Evolutionary conservation across 1,140 invertebrate species (phyloP).

Genomic region (Campoletis sonorensis): DNA sequence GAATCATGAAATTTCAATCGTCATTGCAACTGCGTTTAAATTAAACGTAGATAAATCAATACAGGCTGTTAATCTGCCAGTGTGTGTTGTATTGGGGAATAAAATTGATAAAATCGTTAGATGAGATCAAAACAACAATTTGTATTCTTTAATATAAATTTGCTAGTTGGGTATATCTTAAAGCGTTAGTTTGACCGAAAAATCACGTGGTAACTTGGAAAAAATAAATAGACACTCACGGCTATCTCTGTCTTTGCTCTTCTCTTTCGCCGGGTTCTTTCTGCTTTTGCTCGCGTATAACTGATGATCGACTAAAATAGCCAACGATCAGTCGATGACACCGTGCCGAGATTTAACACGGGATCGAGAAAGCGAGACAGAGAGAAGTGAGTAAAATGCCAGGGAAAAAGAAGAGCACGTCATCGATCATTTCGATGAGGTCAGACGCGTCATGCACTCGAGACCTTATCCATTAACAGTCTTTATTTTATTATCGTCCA

Average conservation of each 20-base stretch:
- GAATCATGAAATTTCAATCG: no score
- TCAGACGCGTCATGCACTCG: conserved; percentile 34
- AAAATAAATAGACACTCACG: conserved; percentile 31
- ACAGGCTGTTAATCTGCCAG: no score
- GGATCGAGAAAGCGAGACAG: background rate
- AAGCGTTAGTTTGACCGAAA: background rate
- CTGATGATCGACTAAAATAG: conserved; percentile 55
- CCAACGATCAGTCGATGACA: conserved; percentile 62
- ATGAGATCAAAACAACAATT: no score
- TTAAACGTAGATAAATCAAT: no score
- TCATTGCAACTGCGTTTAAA: no score
- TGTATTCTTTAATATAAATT: background rate
- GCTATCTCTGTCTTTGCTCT: conserved; percentile 7
- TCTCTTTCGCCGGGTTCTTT: conserved; percentile 47
- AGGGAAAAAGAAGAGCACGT: conserved; percentile 26
- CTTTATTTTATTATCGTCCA: background rate
- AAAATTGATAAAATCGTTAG: no score
- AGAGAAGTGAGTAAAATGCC: conserved; percentile 27
- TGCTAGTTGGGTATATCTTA: background rate
- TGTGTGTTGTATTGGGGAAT: no score
- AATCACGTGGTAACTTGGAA: conserved; percentile 42
- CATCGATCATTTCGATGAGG: conserved; percentile 43
- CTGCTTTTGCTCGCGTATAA: conserved; percentile 50
- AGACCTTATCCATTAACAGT: background rate
- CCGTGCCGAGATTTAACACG: conserved; percentile 49